Percentiles rank a stretch among this genome's conserved stretches.
These are phyloP conservation scores for Holacanthus passer DNA, from an alignment of 2,113 vertebrate species.

Conservation along the genomic window DNA sequence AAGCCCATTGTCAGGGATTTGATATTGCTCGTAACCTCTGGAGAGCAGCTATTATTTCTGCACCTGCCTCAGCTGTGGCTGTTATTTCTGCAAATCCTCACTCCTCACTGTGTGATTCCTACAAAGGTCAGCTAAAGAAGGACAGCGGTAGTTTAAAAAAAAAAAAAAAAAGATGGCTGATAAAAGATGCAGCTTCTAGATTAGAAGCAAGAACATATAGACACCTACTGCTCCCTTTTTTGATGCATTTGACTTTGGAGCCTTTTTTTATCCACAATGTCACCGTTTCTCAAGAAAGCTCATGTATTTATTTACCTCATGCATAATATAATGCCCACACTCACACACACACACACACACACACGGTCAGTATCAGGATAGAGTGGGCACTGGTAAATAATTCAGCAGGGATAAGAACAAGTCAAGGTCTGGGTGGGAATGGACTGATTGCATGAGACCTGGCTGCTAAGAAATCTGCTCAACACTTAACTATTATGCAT, in stretches of 20 bases:
- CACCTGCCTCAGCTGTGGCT: conserved; percentile 37
- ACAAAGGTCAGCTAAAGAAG: conserved; percentile 49
- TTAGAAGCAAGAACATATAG: neutral
- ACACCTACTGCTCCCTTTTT: neutral
- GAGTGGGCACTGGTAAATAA: conserved; percentile 51
- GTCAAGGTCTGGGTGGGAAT: conserved; percentile 39
- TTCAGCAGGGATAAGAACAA: conserved; percentile 58
- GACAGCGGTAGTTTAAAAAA: neutral
- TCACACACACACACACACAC: conserved; percentile 5
- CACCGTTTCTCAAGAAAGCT: conserved; percentile 9
- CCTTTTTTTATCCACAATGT: conserved; percentile 8
- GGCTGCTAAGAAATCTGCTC: neutral
- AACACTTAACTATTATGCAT: neutral
- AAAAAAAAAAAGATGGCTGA: conserved; percentile 4
- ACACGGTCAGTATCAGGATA: conserved; percentile 29
- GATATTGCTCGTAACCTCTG: conserved; percentile 28
- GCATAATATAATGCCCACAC: conserved; percentile 58
- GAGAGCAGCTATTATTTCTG: conserved; percentile 53
- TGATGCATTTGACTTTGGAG: conserved; percentile 5
- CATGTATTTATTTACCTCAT: conserved; percentile 49
- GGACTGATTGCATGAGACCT: conserved; percentile 18
- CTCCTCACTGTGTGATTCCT: conserved; percentile 34
- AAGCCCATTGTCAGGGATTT: conserved; percentile 40
- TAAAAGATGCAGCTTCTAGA: neutral
- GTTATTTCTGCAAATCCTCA: conserved; percentile 46